phyloP scores from a whole-genome alignment of 2,888 invertebrate genomes.

The Cephus nigrinus region DNA sequence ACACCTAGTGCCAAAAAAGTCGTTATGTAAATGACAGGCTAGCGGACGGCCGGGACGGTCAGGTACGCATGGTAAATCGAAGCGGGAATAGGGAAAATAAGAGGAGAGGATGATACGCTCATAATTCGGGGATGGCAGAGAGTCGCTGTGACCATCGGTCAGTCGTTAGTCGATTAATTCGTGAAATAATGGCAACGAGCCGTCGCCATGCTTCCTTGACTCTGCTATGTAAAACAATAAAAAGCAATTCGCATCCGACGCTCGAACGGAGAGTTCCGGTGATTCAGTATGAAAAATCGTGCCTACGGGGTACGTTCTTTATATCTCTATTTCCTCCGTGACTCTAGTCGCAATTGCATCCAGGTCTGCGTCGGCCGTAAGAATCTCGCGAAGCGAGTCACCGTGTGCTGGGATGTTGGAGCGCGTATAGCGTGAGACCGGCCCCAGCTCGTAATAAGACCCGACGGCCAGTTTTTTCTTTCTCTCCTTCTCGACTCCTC shows the following conservation, averaged over 20 bases:
- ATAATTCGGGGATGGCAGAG: not conserved
- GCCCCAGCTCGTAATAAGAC: constrained; percentile 64
- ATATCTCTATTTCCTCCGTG: not conserved
- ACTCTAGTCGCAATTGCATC: not conserved
- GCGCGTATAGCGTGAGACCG: constrained; percentile 60
- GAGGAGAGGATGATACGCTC: not conserved
- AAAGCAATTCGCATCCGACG: not conserved
- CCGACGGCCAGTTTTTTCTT: constrained; percentile 64
- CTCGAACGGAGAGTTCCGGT: not conserved
- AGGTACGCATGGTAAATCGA: constrained; percentile 38
- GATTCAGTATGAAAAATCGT: not conserved
- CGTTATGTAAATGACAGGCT: constrained; percentile 58
- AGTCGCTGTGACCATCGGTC: not conserved
- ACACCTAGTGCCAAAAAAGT: constrained; percentile 53
- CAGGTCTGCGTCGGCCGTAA: constrained; percentile 46
- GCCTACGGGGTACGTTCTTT: not conserved
- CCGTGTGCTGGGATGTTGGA: constrained; percentile 37
- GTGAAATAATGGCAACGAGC: not conserved
- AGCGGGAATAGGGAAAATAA: constrained; percentile 36
- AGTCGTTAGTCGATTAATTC: not conserved
- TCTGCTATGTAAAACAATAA: not conserved
- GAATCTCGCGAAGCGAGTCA: constrained; percentile 61
- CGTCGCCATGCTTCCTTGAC: not conserved
- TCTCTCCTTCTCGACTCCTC: constrained; percentile 22
- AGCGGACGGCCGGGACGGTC: constrained; percentile 35